These are phyloP conservation scores for Agrotis puta DNA, from an alignment of 2,888 invertebrate genomes.

Conservation along the genomic window DNA sequence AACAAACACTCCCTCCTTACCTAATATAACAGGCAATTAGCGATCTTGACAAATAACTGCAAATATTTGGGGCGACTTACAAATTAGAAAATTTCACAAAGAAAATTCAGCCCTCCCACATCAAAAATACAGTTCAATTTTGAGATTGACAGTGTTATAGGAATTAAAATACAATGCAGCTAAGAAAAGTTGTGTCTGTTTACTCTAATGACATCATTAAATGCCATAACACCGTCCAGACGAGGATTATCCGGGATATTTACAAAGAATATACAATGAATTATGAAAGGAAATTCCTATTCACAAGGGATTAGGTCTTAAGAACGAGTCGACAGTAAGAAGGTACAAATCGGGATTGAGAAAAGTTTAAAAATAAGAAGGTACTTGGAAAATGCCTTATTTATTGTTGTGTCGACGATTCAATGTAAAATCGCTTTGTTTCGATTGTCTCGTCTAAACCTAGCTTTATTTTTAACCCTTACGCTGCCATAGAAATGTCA, in stretches of 20 bases:
- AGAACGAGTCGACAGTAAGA: slow-evolving; percentile 46
- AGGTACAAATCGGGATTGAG: slow-evolving; percentile 12
- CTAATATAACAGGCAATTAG: slow-evolving; percentile 82
- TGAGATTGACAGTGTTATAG: not conserved
- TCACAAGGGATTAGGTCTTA: slow-evolving; percentile 60
- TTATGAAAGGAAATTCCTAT: slow-evolving; percentile 56
- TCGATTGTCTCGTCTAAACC: not conserved
- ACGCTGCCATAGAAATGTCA: not conserved
- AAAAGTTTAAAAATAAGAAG: slow-evolving; percentile 37
- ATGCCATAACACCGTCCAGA: slow-evolving; percentile 76
- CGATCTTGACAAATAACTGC: slow-evolving; percentile 83
- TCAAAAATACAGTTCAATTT: slow-evolving; percentile 42
- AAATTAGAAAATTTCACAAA: slow-evolving; percentile 52
- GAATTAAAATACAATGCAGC: slow-evolving; percentile 78
- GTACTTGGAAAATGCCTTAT: slow-evolving; percentile 3
- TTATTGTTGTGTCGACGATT: not conserved
- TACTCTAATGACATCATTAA: slow-evolving; percentile 86
- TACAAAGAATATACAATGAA: slow-evolving; percentile 61
- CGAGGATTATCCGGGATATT: slow-evolving; percentile 76
- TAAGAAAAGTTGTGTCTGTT: slow-evolving; percentile 81
- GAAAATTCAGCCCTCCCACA: slow-evolving; percentile 40
- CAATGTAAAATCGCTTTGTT: not conserved
- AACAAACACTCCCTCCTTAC: slow-evolving; percentile 69
- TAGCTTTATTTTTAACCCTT: slow-evolving; percentile 10
- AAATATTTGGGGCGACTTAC: slow-evolving; percentile 75